Evolutionary conservation across 2,113 vertebrate genomes (phyloP).

Genomic region (Pseudonaja textilis): DNA sequence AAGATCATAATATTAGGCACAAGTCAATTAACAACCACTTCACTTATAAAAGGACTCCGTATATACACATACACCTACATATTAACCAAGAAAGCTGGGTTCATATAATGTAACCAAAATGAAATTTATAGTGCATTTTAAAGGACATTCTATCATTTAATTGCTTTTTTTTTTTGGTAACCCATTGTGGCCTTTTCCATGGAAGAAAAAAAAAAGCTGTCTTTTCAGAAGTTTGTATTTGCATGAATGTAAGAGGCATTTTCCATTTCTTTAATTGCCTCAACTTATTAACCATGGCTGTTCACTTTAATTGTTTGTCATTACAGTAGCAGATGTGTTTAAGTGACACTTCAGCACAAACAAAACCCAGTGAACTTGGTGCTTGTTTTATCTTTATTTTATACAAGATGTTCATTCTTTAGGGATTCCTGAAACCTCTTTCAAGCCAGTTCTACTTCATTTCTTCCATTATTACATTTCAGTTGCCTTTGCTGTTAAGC

Average conservation of each 20-base stretch:
- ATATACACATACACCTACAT: not conserved
- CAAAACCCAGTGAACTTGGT: not conserved
- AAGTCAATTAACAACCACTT: not conserved
- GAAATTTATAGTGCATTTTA: not conserved
- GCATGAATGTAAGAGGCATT: not conserved
- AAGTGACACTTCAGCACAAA: constrained; percentile 5
- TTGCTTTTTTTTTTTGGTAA: not conserved
- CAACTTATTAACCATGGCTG: constrained; percentile 11
- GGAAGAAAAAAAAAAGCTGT: not conserved
- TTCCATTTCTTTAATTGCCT: constrained; percentile 7
- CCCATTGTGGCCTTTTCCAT: not conserved
- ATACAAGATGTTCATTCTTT: constrained; percentile 9
- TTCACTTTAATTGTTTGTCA: constrained; percentile 24
- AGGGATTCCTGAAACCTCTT: not conserved
- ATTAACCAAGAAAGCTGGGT: not conserved
- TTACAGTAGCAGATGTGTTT: constrained; percentile 27
- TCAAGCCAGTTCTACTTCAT: not conserved
- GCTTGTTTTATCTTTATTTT: constrained; percentile 8
- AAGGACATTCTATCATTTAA: not conserved
- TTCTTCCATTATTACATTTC: constrained; percentile 1
- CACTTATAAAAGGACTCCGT: not conserved
- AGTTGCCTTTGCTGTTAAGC: not conserved
- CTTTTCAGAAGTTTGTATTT: not conserved
- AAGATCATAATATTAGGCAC: not conserved
- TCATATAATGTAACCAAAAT: not conserved